Conservation (phyloP, 2,797 vertebrate species). For the Columba guinea region DNA sequence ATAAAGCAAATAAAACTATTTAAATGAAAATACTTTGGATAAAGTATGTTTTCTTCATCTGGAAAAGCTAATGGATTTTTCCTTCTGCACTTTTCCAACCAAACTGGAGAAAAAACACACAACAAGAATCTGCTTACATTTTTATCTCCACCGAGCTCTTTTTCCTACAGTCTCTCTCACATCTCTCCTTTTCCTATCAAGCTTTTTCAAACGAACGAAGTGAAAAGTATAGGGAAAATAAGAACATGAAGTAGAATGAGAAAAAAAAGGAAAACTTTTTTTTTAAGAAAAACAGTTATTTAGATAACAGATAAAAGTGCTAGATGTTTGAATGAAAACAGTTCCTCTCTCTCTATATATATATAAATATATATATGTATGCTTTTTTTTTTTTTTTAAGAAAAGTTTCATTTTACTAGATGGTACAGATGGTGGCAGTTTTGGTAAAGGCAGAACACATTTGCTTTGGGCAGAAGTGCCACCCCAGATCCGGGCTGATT, state of each 20-base stretch:
- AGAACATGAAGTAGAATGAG: not conserved
- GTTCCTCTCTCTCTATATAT: too few relatives aligned
- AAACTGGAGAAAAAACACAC: not conserved
- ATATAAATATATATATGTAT: too few relatives aligned
- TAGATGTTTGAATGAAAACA: not conserved
- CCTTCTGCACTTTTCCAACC: not conserved
- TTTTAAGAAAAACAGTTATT: too few relatives aligned
- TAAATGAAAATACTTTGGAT: not conserved
- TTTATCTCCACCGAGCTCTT: not conserved
- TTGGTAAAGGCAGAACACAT: not conserved
- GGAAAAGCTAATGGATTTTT: not conserved
- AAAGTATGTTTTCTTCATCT: not conserved
- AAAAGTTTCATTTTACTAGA: not conserved
- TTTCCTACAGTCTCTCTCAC: not conserved
- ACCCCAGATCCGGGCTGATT: not conserved
- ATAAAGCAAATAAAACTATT: not conserved
- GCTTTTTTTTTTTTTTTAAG: not conserved
- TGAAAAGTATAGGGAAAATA: not conserved
- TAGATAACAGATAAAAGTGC: not conserved
- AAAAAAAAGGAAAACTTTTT: not conserved
- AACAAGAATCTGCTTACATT: not conserved
- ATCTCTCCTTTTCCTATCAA: not conserved
- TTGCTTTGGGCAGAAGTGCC: not conserved
- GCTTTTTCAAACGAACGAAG: not conserved
- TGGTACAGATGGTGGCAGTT: rapidly evolving